Percentiles rank a stretch among this genome's conserved stretches.
Evolutionary conservation across 2,797 vertebrate genomes (phyloP).

Genomic region (Sebastes oblongus): DNA sequence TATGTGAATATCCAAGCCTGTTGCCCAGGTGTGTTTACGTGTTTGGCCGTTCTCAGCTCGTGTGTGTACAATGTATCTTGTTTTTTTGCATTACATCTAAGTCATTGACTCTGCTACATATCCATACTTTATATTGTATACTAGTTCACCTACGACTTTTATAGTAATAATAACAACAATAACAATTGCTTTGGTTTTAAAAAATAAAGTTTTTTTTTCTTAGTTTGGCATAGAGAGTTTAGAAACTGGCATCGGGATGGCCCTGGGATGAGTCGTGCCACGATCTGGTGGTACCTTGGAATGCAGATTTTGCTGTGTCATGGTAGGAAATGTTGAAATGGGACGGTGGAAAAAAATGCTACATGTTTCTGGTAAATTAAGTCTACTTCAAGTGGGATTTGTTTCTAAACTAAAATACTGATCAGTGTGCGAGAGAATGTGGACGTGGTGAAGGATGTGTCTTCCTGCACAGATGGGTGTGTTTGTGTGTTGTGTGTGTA

Average conservation of each 20-base stretch:
- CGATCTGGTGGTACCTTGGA: conserved; percentile 47
- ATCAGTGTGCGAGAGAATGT: conserved; percentile 28
- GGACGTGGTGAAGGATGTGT: conserved; percentile 16
- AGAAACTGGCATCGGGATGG: conserved; percentile 73
- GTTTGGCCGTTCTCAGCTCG: conserved; percentile 49
- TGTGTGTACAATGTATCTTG: conserved; percentile 58
- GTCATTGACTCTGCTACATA: conserved; percentile 88
- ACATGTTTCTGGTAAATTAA: conserved; percentile 73
- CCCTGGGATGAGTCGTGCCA: conserved; percentile 62
- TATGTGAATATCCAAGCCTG: conserved; percentile 75
- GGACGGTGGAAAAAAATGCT: conserved; percentile 66
- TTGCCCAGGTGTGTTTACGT: conserved; percentile 55
- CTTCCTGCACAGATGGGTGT: not conserved
- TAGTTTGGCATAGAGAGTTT: conserved; percentile 87
- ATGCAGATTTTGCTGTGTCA: conserved; percentile 40
- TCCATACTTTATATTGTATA: conserved; percentile 76
- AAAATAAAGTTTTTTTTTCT: conserved; percentile 82
- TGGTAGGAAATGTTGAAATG: conserved; percentile 32
- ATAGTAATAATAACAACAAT: conserved; percentile 77
- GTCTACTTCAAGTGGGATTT: conserved; percentile 23
- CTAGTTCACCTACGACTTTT: conserved; percentile 71
- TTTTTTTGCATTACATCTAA: conserved; percentile 85
- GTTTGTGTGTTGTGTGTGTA: conserved; percentile 1
- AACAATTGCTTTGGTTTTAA: conserved; percentile 89
- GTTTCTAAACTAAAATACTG: conserved; percentile 33